These are phyloP conservation scores for Pituophis catenifer DNA, from an alignment of 2,113 vertebrate genomes.

Conservation along the genomic window DNA sequence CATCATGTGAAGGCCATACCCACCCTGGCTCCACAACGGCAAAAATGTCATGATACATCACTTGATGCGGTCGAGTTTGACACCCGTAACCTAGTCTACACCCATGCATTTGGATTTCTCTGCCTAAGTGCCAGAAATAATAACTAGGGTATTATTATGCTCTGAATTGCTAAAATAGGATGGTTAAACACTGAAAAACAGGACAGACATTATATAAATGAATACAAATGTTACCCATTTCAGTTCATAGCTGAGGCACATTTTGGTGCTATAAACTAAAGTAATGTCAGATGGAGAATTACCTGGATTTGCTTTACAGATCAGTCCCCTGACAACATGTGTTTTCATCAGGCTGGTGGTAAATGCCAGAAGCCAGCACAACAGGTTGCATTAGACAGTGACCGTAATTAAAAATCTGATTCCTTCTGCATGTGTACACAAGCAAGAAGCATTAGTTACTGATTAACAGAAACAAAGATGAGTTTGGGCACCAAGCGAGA, in stretches of 20 bases:
- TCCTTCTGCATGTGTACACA: conserved; percentile 3
- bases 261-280: background rate
- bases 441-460: conserved; percentile 5
- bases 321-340: background rate
- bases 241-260: background rate
- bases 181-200: background rate
- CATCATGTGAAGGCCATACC: fast-evolving
- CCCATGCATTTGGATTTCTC: background rate
- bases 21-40: no score
- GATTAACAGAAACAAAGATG: conserved; percentile 17
- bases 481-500: background rate
- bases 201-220: background rate
- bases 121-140: background rate
- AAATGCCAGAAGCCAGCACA: conserved; percentile 3
- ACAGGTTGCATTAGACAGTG: background rate
- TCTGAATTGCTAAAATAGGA: background rate
- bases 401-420: conserved; percentile 18
- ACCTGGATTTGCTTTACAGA: background rate
- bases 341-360: background rate
- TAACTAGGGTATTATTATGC: background rate
- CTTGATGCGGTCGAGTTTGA: background rate
- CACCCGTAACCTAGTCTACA: background rate
- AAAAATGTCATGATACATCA: no score
- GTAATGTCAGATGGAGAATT: background rate
- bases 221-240: background rate